A percentile compares a stretch with the other conserved stretches of the same genome.
Evolutionary conservation across 2,113 vertebrate species (phyloP).

Genomic region (Seriola dumerili): DNA sequence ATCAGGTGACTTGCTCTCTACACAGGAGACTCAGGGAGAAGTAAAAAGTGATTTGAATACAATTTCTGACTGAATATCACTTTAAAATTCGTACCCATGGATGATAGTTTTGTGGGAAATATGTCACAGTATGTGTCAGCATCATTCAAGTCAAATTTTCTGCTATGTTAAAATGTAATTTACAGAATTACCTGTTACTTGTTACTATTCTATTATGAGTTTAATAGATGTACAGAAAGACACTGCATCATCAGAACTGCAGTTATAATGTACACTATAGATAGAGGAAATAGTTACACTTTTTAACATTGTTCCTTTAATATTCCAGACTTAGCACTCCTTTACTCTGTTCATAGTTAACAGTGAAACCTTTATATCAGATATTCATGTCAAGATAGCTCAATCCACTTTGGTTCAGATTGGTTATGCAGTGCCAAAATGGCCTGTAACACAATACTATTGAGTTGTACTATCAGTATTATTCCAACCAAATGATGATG

Average conservation of each 20-base stretch:
- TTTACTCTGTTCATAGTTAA: slow-evolving; percentile 19
- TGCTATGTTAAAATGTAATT: not conserved
- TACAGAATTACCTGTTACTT: not conserved
- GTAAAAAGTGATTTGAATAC: not conserved
- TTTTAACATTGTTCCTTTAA: slow-evolving; percentile 18
- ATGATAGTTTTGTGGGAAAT: not conserved
- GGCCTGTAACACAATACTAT: slow-evolving; percentile 50
- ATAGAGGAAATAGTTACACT: not conserved
- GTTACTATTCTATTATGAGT: not conserved
- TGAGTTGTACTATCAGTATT: slow-evolving; percentile 61
- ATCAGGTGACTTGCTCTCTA: slow-evolving; percentile 1
- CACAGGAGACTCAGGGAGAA: not conserved
- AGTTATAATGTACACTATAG: not conserved
- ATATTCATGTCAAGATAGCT: slow-evolving; percentile 33
- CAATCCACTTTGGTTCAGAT: slow-evolving; percentile 48
- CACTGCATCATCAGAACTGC: not conserved
- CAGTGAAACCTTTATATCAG: slow-evolving; percentile 29
- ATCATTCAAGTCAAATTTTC: not conserved
- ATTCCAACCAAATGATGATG: slow-evolving; percentile 78
- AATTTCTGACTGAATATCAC: not conserved
- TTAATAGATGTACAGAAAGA: not conserved
- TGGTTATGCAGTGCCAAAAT: slow-evolving; percentile 53
- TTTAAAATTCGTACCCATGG: not conserved
- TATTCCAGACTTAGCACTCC: not conserved
- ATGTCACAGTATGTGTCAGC: not conserved